Base-by-base conservation (phyloP, 1,140 invertebrate species). In the Drosophila tristis region DNA sequence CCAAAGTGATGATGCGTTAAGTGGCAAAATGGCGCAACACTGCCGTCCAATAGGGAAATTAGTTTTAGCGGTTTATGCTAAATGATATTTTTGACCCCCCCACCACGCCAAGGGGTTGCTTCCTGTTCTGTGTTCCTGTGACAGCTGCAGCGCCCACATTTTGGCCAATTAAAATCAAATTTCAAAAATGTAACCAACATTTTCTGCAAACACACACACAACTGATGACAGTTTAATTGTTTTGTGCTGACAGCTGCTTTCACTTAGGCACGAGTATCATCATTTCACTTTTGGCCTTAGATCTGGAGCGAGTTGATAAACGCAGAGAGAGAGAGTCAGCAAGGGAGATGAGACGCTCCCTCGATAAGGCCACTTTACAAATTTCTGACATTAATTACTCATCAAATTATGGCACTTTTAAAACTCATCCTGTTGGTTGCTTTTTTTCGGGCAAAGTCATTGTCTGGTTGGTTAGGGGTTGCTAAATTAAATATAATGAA, bases 111-210 rank as follows among this genome's bases (percentile, higher is more conserved):
- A 23, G 45, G 35, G 11, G 35, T 39, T 39, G 35, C 4, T 39
- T 39, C 11, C 35, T 29, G 35, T 31, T 43, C n/a, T 43, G 11
- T 31, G 51, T 55, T 66, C n/a, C 65, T 50, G 65, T 63, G 71
- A 86, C 82, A 86, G 82, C 82, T 78, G 82, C 82, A 78, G 78
- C 78, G 78, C 71, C 64, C 82, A 67, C 58, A 74, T 53, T 82
- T 82, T 71, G 75, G 51, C 75, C 82, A 87, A 87, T 87, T 87
- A 87, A 87, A 87, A 87, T 84, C 82, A 89, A 87, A 87, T 87
- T 87, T 87, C 61, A 79, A 65, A 78, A 81, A 79, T 56, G 68
- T 60, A 70, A 25, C 23, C 44, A 48, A 51, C 58, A 80, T 61
- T 59, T 81, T 74, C 49, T 54, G 35, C 35, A n/a, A n/a, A n/a